Percentiles rank a stretch among this genome's conserved stretches.
phyloP scores from a whole-genome alignment of 1,140 invertebrate genomes.

The Rhynchophorus ferrugineus region DNA sequence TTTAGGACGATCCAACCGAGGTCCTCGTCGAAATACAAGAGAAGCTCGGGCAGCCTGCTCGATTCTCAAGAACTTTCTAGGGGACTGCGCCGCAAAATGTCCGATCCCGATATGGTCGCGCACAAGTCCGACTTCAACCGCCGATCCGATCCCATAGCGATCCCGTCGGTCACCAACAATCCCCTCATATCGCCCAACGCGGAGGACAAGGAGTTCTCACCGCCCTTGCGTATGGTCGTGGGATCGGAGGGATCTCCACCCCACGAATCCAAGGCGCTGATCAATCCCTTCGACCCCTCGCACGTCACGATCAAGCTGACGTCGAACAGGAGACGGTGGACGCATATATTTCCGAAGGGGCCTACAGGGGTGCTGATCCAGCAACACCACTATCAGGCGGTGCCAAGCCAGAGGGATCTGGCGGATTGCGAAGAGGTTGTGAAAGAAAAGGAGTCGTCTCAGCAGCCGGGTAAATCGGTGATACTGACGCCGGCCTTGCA shows the following conservation, averaged over 20 bases:
- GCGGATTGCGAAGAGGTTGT: conserved; percentile 7
- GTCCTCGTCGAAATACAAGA: conserved; percentile 27
- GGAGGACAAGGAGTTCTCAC: conserved; percentile 47
- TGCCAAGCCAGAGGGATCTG: conserved; percentile 50
- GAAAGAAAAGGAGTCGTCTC: neutral
- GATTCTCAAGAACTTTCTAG: conserved; percentile 35
- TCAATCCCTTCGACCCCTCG: conserved; percentile 97
- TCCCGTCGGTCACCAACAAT: conserved; percentile 42
- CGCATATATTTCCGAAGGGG: conserved; percentile 96
- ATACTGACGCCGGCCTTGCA: conserved; percentile 26
- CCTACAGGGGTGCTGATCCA: conserved; percentile 84
- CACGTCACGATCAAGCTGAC: conserved; percentile 95
- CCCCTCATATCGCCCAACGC: conserved; percentile 33
- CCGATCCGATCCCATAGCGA: conserved; percentile 48
- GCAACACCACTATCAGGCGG: conserved; percentile 86
- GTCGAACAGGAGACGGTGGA: conserved; percentile 93
- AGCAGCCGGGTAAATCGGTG: conserved; percentile 14
- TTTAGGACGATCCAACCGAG: conserved; percentile 20
- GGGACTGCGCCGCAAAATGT: conserved; percentile 65
- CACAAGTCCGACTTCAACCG: conserved; percentile 39
- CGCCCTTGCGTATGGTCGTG: conserved; percentile 47
- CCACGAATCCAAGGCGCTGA: conserved; percentile 54
- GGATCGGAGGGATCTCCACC: conserved; percentile 50
- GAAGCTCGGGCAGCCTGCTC: conserved; percentile 34
- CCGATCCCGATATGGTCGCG: conserved; percentile 65